Percentiles rank a stretch among this genome's conserved stretches.
These are phyloP conservation scores for Xanthostigma xanthostigma DNA, from an alignment of 2,888 invertebrate genomes.

Conservation along the genomic window DNA sequence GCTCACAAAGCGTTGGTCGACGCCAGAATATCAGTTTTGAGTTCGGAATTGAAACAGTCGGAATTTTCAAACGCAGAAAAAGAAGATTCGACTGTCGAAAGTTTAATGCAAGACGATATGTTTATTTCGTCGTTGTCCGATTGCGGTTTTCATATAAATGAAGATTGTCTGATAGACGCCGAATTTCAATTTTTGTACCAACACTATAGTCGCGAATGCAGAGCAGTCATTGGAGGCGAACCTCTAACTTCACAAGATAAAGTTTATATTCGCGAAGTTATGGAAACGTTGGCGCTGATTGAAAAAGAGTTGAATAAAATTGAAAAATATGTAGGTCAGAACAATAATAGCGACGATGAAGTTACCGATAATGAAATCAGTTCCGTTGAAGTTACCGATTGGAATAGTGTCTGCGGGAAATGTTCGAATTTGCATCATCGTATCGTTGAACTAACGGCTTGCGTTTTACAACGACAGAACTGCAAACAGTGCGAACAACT, in stretches of 20 bases:
- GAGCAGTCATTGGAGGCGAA: slow-evolving; percentile 30
- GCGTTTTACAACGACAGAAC: slow-evolving; percentile 19
- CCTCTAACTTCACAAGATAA: slow-evolving; percentile 4
- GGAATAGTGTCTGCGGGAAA: slow-evolving; percentile 39
- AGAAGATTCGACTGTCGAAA: slow-evolving; percentile 17
- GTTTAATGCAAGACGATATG: slow-evolving; percentile 24
- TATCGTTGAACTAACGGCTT: slow-evolving; percentile 30
- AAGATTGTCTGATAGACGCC: slow-evolving; percentile 37
- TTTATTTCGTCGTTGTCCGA: slow-evolving; percentile 19
- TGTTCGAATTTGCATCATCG: slow-evolving; percentile 39
- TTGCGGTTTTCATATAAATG: slow-evolving; percentile 15
- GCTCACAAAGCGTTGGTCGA: slow-evolving; percentile 64
- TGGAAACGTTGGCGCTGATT: slow-evolving; percentile 10
- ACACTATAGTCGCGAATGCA: slow-evolving; percentile 46
- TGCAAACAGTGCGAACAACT: slow-evolving; percentile 38
- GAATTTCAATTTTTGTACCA: slow-evolving; percentile 53
- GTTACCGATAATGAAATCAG: background rate
- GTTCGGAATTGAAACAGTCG: slow-evolving; percentile 31
- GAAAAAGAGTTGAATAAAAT: slow-evolving; percentile 13
- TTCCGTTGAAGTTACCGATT: slow-evolving; percentile 22
- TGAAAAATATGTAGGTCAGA: slow-evolving; percentile 8
- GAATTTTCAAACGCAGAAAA: background rate
- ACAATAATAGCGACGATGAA: slow-evolving; percentile 7
- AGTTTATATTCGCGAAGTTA: slow-evolving; percentile 13
- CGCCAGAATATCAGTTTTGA: slow-evolving; percentile 55